Percentiles rank a stretch among this genome's conserved stretches.
Evolutionary conservation across 1,140 invertebrate genomes (phyloP).

Genomic region (Littorina saxatilis): DNA sequence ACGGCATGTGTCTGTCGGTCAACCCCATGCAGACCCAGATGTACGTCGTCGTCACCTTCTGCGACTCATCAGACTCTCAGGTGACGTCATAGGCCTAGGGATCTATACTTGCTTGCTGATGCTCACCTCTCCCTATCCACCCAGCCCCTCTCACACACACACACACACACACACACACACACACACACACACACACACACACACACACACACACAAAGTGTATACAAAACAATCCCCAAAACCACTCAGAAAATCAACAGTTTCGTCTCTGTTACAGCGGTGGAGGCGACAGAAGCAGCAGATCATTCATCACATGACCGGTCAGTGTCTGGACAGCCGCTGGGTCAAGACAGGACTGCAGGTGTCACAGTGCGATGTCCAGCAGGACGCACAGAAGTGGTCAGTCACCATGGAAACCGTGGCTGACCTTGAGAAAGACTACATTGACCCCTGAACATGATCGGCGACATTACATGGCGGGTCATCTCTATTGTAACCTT

Average conservation of each 20-base stretch:
- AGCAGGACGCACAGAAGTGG: constrained; percentile 83
- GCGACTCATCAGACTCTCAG: constrained; percentile 50
- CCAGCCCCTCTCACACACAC: too few relatives aligned
- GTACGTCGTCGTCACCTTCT: constrained; percentile 59
- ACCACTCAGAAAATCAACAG: not conserved
- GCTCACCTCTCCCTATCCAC: too few relatives aligned
- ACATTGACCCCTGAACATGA: constrained; percentile 33
- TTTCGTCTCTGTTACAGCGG: constrained; percentile 76
- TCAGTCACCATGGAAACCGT: constrained; percentile 47
- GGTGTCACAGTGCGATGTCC: constrained; percentile 83
- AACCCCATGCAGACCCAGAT: constrained; percentile 49
- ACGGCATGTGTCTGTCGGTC: constrained; percentile 62
- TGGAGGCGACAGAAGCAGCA: constrained; percentile 85
- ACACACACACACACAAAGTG: not conserved
- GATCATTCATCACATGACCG: constrained; percentile 83
- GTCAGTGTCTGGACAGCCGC: constrained; percentile 87
- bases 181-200: too few relatives aligned
- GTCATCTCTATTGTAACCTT: not conserved
- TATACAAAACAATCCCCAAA: not conserved
- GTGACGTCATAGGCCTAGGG: constrained; percentile 8
- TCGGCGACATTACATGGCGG: not conserved
- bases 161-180: too few relatives aligned
- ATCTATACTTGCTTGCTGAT: too few relatives aligned
- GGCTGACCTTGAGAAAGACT: constrained; percentile 40
- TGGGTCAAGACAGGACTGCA: constrained; percentile 81